Conservation (phyloP, 1,140 invertebrate species). For the Daktulosphaira vitifoliae region DNA sequence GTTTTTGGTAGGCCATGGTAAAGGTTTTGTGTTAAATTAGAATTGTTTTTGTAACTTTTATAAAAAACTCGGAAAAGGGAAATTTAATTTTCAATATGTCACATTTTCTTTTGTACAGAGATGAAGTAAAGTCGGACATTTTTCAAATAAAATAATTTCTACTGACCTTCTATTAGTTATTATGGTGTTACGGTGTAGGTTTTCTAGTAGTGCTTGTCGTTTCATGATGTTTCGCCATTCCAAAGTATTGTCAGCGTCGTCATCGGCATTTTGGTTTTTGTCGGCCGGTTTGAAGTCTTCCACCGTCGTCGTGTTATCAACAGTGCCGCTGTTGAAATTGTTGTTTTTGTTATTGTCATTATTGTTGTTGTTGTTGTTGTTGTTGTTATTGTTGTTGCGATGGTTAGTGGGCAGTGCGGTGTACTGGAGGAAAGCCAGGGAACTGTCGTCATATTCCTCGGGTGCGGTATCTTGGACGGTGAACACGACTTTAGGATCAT, state of each 20-base stretch:
- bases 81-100: no score
- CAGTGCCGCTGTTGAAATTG: not conserved
- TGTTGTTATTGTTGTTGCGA: not conserved
- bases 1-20: no score
- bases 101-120: no score
- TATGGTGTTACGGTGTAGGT: slow-evolving; percentile 20
- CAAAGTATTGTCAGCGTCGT: slow-evolving; percentile 35
- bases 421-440: slow-evolving; percentile 33
- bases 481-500: slow-evolving; percentile 37
- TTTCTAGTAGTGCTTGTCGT: slow-evolving; percentile 35
- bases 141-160: no score
- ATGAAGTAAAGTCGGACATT: no score
- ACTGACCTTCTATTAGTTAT: slow-evolving; percentile 22
- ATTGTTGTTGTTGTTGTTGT: slow-evolving; percentile 8
- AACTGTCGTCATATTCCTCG: slow-evolving; percentile 36
- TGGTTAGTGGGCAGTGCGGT: slow-evolving; percentile 27
- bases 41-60: no score
- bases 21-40: no score
- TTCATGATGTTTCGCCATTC: slow-evolving; percentile 38
- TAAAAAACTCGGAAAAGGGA: no score
- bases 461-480: slow-evolving; percentile 35
- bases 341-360: not conserved
- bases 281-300: slow-evolving; percentile 23
- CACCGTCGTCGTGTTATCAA: not conserved
- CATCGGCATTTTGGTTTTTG: not conserved